Evolutionary conservation across 2,888 invertebrate species (phyloP).

Genomic region (Xylocampa areola): DNA sequence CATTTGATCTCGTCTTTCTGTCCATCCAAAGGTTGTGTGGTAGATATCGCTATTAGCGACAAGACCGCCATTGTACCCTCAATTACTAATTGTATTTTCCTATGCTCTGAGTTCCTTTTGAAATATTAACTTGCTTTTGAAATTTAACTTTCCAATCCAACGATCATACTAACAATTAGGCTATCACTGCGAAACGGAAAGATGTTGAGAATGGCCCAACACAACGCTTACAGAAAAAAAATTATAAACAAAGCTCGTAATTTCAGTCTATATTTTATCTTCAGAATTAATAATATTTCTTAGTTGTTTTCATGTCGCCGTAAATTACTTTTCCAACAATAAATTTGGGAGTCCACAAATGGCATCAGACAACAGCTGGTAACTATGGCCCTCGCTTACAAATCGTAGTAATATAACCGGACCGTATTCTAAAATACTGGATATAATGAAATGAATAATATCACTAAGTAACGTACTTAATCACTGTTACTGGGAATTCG

Average conservation of each 20-base stretch:
- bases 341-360: slow-evolving; percentile 52
- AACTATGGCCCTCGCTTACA: slow-evolving; percentile 36
- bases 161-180: too few species aligned
- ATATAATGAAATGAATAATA: slow-evolving; percentile 9
- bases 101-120: too few species aligned
- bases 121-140: too few species aligned
- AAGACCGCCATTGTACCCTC: too few species aligned
- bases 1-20: too few species aligned
- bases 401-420: slow-evolving; percentile 32
- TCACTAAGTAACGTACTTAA: slow-evolving; percentile 1
- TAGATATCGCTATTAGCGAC: too few species aligned
- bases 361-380: slow-evolving; percentile 54
- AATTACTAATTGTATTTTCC: too few species aligned
- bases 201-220: too few species aligned
- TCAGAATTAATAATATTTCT: slow-evolving; percentile 51
- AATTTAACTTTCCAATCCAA: too few species aligned
- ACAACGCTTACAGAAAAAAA: neutral
- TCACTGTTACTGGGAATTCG: neutral
- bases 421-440: slow-evolving; percentile 27
- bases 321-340: slow-evolving; percentile 49
- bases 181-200: too few species aligned
- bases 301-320: slow-evolving; percentile 44
- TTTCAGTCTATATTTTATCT: slow-evolving; percentile 46
- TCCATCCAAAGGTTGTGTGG: too few species aligned
- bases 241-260: slow-evolving; percentile 3